Conservation (phyloP, 2,888 invertebrate genomes). For the Meliscaeva auricollis region DNA sequence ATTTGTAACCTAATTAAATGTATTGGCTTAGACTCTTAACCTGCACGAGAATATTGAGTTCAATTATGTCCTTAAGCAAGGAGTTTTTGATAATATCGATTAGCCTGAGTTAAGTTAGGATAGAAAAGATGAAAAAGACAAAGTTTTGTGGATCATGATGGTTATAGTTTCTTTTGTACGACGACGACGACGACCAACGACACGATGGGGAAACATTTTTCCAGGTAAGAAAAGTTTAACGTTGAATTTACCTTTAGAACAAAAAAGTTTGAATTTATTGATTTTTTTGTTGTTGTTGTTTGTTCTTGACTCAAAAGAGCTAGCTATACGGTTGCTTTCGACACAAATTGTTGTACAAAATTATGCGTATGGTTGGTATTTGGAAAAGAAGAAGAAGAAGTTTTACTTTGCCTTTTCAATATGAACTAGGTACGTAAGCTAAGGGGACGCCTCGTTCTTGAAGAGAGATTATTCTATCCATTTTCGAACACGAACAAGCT, state of each 20-base stretch:
- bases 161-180: conserved; percentile 3
- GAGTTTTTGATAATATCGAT: conserved; percentile 40
- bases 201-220: not conserved
- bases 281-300: conserved; percentile 1
- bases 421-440: conserved; percentile 4
- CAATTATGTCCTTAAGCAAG: conserved; percentile 49
- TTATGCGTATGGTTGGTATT: conserved; percentile 9
- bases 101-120: not conserved
- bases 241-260: conserved; percentile 16
- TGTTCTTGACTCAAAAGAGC: not conserved
- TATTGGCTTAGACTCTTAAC: conserved; percentile 46
- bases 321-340: not conserved
- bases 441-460: conserved; percentile 16
- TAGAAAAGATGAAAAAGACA: not conserved
- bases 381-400: not conserved
- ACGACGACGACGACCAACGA: not conserved
- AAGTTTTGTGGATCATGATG: conserved; percentile 2
- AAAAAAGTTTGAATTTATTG: conserved; percentile 15
- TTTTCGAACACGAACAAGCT: conserved; percentile 30
- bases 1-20: conserved; percentile 64
- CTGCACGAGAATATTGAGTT: conserved; percentile 43
- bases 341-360: not conserved
- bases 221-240: conserved; percentile 26
- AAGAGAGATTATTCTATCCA: not conserved
- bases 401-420: not conserved